Percentiles rank a stretch among this genome's conserved stretches.
phyloP scores from a whole-genome alignment of 2,113 vertebrate genomes.

The Salvator merianae region DNA sequence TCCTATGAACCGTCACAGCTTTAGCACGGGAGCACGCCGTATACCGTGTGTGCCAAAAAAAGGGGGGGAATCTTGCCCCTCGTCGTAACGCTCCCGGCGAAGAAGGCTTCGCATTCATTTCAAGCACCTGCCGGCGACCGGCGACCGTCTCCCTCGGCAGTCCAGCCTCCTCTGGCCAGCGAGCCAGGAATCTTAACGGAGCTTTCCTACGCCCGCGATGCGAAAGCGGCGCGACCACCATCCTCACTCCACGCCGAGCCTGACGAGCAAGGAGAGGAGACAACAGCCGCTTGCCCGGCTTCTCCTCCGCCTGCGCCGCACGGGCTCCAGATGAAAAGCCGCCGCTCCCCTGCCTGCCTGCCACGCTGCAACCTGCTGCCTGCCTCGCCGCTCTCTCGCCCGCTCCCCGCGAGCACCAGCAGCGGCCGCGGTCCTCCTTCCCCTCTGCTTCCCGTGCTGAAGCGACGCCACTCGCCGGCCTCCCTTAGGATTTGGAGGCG shows the following conservation, averaged over 20 bases:
- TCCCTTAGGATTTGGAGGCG: neutral
- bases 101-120: neutral
- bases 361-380: no score
- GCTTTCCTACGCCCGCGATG: neutral
- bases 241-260: neutral
- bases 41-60: neutral
- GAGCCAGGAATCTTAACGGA: neutral
- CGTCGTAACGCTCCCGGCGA: no score
- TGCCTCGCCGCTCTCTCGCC: no score
- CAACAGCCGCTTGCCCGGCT: neutral
- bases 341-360: no score
- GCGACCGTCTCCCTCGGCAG: neutral
- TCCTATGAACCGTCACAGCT: neutral
- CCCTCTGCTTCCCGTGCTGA: no score
- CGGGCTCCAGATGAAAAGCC: no score
- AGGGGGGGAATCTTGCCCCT: neutral
- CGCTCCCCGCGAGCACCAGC: no score
- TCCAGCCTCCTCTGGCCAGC: neutral
- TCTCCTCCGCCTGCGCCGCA: conserved; percentile 12
- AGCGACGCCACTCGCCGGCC: neutral
- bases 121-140: neutral
- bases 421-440: no score
- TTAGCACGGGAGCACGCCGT: neutral
- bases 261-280: neutral
- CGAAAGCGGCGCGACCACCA: neutral